Conservation (phyloP, 2,797 vertebrate genomes). For the Rhinichthys osculus region DNA sequence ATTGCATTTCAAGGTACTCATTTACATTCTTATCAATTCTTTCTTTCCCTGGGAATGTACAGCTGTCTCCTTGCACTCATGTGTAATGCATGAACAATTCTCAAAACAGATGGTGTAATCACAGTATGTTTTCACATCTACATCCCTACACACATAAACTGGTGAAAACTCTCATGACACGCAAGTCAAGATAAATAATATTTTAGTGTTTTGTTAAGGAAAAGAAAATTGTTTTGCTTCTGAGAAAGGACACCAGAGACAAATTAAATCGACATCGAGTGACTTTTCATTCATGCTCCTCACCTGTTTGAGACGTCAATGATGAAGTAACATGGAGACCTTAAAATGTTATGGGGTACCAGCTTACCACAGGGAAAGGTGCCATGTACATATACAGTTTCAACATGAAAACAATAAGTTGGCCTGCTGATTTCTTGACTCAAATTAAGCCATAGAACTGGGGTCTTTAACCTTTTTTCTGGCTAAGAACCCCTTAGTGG, state of each 20-base stretch:
- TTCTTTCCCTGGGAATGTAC: background rate
- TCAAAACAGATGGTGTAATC: background rate
- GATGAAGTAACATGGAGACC: background rate
- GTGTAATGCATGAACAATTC: background rate
- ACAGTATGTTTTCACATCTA: background rate
- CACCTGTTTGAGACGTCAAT: background rate
- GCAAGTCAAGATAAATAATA: background rate
- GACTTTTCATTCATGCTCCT: background rate
- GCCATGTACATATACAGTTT: background rate
- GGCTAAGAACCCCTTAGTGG: too few species aligned
- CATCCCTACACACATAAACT: constrained; percentile 8
- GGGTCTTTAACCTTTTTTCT: too few species aligned
- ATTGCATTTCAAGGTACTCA: too few species aligned
- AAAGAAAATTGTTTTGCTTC: background rate
- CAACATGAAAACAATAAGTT: background rate
- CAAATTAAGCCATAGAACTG: too few species aligned
- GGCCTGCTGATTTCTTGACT: too few species aligned
- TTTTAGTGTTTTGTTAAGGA: background rate
- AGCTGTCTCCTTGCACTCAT: background rate
- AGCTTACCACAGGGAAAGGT: background rate
- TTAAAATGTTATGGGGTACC: background rate
- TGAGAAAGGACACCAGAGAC: background rate
- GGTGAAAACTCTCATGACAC: background rate
- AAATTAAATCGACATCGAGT: background rate
- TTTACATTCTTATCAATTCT: too few species aligned